Percentiles rank a stretch among this genome's conserved stretches.
phyloP scores from a whole-genome alignment of 2,797 vertebrate genomes.

The Sebastes steindachneri region DNA sequence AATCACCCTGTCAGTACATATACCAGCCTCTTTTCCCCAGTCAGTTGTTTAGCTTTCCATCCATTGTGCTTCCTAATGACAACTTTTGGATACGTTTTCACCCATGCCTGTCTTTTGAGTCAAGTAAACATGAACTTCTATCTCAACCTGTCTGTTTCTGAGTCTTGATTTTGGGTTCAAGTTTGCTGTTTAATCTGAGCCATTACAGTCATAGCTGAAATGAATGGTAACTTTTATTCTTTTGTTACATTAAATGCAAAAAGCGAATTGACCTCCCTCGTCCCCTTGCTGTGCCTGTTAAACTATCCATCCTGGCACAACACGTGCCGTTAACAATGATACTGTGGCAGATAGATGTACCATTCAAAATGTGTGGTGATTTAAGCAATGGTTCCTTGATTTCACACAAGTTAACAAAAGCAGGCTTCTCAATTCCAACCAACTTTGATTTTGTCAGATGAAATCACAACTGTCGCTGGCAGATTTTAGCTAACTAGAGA shows the following conservation, averaged over 20 bases:
- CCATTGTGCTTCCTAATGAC: too few relatives aligned
- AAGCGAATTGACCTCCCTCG: not conserved
- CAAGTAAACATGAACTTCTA: not conserved
- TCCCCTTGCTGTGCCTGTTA: not conserved
- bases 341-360: not conserved
- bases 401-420: not conserved
- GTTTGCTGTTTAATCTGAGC: not conserved
- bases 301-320: not conserved
- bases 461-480: not conserved
- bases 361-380: too few relatives aligned
- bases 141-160: not conserved
- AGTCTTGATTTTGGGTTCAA: not conserved
- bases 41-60: not conserved
- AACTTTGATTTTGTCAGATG: not conserved
- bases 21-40: not conserved
- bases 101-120: not conserved
- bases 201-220: not conserved
- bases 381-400: not conserved
- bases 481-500: not conserved
- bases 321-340: not conserved
- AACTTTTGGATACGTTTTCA: not conserved
- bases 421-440: not conserved
- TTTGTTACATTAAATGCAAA: not conserved
- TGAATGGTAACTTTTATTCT: not conserved
- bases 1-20: not conserved